These are phyloP conservation scores for Lumbricus terrestris DNA, from an alignment of 2,888 invertebrate genomes.

Conservation along the genomic window DNA sequence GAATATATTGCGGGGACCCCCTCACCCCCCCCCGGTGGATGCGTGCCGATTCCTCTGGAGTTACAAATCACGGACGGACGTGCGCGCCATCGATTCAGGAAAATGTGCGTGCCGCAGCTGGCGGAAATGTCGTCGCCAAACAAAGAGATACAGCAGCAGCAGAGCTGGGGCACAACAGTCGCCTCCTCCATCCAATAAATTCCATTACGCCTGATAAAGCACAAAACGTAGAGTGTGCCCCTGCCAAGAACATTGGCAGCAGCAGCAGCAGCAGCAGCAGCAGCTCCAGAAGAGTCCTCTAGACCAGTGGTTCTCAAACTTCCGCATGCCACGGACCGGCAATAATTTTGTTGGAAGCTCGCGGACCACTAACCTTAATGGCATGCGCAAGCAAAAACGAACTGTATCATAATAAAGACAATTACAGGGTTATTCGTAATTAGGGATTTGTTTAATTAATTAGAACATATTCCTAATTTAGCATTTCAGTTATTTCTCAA, in stretches of 20 bases:
- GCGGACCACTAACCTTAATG: too few relatives aligned
- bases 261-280: too few relatives aligned
- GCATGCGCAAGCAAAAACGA: too few relatives aligned
- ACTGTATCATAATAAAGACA: too few relatives aligned
- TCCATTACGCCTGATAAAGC: not conserved
- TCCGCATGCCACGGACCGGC: too few relatives aligned
- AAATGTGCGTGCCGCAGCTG: not conserved
- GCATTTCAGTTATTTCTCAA: too few relatives aligned
- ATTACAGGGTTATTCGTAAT: too few relatives aligned
- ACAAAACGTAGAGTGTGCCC: not conserved
- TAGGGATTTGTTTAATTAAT: too few relatives aligned
- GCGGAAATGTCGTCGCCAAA: not conserved
- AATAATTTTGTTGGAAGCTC: too few relatives aligned
- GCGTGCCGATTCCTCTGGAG: not conserved
- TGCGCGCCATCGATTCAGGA: not conserved
- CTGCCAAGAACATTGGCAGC: not conserved
- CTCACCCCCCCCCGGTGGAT: not conserved
- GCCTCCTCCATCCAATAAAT: not conserved
- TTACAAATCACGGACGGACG: slow-evolving; percentile 3
- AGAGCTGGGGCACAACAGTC: too few relatives aligned
- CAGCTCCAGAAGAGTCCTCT: not conserved
- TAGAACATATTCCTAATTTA: too few relatives aligned
- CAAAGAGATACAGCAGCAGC: not conserved
- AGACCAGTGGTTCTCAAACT: too few relatives aligned
- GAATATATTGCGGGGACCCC: not conserved